phyloP scores from a whole-genome alignment of 2,888 invertebrate species.

The Ophion slaviceki region DNA sequence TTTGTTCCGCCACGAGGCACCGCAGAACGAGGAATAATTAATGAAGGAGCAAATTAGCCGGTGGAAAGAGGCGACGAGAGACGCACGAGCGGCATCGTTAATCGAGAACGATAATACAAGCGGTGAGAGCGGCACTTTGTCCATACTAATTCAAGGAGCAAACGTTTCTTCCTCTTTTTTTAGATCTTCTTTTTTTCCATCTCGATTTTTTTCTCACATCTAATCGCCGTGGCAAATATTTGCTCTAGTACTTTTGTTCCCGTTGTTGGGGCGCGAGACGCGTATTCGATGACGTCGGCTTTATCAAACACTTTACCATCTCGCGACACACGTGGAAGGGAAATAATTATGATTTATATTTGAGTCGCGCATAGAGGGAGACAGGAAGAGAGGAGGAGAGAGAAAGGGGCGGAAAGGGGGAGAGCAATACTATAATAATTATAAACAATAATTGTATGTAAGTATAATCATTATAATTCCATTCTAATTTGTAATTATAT shows the following conservation, averaged over 20 bases:
- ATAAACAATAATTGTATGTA: no score
- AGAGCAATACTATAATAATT: no score
- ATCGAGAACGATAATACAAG: slow-evolving; percentile 64
- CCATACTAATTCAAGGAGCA: slow-evolving; percentile 66
- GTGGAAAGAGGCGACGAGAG: slow-evolving; percentile 46
- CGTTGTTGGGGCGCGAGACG: slow-evolving; percentile 1
- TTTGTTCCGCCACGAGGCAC: slow-evolving; percentile 59
- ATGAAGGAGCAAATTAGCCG: slow-evolving; percentile 67
- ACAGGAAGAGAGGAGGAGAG: neutral
- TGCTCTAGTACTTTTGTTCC: slow-evolving; percentile 38
- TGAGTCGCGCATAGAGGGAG: neutral
- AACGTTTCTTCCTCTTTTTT: slow-evolving; percentile 50
- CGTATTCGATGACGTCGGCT: slow-evolving; percentile 4
- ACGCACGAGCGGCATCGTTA: slow-evolving; percentile 66
- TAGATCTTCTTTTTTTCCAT: neutral
- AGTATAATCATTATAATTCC: no score
- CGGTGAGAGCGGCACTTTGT: slow-evolving; percentile 63
- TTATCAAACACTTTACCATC: slow-evolving; percentile 26
- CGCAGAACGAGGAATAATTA: slow-evolving; percentile 63
- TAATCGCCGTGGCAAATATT: slow-evolving; percentile 63
- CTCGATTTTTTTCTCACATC: slow-evolving; percentile 25
- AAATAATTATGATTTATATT: neutral
- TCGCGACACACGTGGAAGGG: neutral
- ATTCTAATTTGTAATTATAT: no score
- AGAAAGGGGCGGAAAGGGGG: neutral